phyloP scores from a whole-genome alignment of 2,888 invertebrate species.

The Lepidonotus clava region DNA sequence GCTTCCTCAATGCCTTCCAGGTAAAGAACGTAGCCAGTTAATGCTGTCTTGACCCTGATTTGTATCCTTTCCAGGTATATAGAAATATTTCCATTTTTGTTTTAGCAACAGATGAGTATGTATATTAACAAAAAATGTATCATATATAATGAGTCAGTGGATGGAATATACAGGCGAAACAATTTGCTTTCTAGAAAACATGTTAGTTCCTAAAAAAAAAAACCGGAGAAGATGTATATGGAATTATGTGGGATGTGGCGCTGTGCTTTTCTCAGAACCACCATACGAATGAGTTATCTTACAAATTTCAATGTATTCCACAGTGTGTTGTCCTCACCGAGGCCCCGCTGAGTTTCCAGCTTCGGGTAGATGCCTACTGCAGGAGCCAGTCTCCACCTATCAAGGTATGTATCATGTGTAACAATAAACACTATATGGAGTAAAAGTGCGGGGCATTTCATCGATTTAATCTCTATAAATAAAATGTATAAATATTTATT shows the following conservation, averaged over 20 bases:
- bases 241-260: no score
- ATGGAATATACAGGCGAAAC: not conserved
- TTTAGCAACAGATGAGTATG: no score
- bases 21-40: constrained; percentile 62
- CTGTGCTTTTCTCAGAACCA: no score
- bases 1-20: constrained; percentile 73
- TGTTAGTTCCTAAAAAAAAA: not conserved
- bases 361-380: constrained; percentile 76
- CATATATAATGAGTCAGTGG: not conserved
- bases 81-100: not conserved
- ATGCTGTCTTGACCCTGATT: not conserved
- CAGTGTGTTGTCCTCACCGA: constrained; percentile 80
- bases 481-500: no score
- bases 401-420: no score
- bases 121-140: not conserved
- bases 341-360: constrained; percentile 69
- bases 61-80: not conserved
- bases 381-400: constrained; percentile 72
- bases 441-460: no score
- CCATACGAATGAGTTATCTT: no score
- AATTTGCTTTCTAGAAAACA: not conserved
- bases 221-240: no score
- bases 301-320: no score
- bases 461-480: no score
- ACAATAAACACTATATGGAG: no score